Base-by-base conservation (phyloP, 2,113 vertebrate genomes). In the Leuciscus idus region DNA sequence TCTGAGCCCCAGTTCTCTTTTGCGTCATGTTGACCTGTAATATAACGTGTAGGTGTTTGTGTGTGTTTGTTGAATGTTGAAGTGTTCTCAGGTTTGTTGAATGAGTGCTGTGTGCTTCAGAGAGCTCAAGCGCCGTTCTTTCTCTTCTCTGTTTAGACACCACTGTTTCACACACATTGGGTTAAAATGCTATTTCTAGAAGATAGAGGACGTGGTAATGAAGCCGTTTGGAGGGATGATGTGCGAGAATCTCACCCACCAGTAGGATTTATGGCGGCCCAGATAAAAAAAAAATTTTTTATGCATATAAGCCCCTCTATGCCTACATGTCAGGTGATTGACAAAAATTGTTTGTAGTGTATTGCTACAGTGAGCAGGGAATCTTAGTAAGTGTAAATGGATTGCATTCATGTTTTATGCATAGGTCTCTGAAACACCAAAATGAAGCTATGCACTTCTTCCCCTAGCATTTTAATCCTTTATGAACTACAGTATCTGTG, bases 1-100 rank as follows among this genome's bases (percentile, higher is more conserved):
- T 21, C 0, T 57, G 55, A 21, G 55, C 19, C 19, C 13, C 48
- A 52, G 19, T 57, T 57, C 62, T 30, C 62, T 13, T 30, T 4
- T 66, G 62, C 62, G 30, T 66, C 26, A 30, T 30, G 62, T 28
- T 66, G 62, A 30, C 11, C 62, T 28, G 26, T 30, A 30, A 62
- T 30, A n/a, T 11, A n/a, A 26, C 26, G 11, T 70, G 26, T 66
- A 13, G 26, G 50, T 87, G 66, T 52, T 43, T 33, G 84, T 79
- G 81, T 89, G 62, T 64, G 74, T 61, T 61, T 85, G 75, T 43
- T 66, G 0, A 36, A 17, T 39, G 15, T 36, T 70, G 13, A 70
- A 70, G 66, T 23, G 33, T 72, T 39, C 2, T 43, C 33, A 23
- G 19, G 33, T 68, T 68, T 68, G 28, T 33, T 68, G 64, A 68